A percentile compares a stretch with the other conserved stretches of the same genome.
Evolutionary conservation across 2,113 vertebrate species (phyloP).

Genomic region (Barnardius zonarius): DNA sequence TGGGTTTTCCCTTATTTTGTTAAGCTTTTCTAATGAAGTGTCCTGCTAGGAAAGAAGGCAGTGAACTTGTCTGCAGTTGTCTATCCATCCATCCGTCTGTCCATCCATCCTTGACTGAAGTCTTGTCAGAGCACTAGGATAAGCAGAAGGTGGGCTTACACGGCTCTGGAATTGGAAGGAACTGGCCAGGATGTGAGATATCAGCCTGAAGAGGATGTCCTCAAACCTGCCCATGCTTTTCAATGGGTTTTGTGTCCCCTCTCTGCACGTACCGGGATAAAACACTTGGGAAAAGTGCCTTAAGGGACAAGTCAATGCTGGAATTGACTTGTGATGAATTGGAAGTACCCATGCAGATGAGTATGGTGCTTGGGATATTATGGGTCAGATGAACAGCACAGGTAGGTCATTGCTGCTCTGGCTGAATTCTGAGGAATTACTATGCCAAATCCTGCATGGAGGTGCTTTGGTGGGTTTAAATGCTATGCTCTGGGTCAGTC

Average conservation of each 20-base stretch:
- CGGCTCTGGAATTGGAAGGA: not conserved
- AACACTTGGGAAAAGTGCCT: not conserved
- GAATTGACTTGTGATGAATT: not conserved
- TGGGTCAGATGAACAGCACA: accelerated
- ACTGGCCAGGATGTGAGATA: not conserved
- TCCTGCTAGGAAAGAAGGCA: not conserved
- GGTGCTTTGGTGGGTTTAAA: not conserved
- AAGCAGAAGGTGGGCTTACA: not conserved
- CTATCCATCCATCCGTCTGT: not conserved
- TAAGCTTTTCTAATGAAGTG: not conserved
- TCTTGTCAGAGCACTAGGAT: not conserved
- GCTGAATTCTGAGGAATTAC: not conserved
- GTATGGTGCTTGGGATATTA: not conserved
- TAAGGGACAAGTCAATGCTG: not conserved
- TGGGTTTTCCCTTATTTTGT: not conserved
- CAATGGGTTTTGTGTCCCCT: not conserved
- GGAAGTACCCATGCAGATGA: accelerated
- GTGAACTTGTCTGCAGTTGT: not conserved
- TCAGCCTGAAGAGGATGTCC: not conserved
- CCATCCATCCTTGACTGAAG: not conserved
- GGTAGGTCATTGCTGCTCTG: not conserved
- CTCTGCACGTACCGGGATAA: not conserved
- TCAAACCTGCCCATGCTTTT: not conserved
- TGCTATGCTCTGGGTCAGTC: not conserved
- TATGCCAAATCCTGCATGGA: not conserved